These are phyloP conservation scores for Drosophila quadrilineata DNA, from an alignment of 1,140 invertebrate genomes.

Conservation along the genomic window DNA sequence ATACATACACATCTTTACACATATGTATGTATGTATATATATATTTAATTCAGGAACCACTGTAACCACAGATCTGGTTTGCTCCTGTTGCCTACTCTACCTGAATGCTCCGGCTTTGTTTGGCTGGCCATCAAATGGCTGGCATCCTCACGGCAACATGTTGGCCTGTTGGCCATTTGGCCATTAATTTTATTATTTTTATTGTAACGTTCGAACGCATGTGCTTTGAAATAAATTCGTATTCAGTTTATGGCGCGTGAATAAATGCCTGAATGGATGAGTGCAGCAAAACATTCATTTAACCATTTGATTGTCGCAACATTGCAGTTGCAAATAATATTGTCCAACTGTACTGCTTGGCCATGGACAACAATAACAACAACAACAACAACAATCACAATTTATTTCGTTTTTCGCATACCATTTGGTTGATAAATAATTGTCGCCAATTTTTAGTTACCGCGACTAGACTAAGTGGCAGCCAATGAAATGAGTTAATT, in stretches of 20 bases:
- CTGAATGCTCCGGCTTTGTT: conserved; percentile 6
- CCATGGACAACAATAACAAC: too few species aligned
- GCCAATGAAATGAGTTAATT: conserved; percentile 32
- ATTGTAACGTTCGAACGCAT: conserved; percentile 59
- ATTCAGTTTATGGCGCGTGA: conserved; percentile 75
- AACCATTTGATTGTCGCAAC: conserved; percentile 65
- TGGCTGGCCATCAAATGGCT: conserved; percentile 24
- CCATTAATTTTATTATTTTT: conserved; percentile 78
- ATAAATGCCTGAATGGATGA: conserved; percentile 75
- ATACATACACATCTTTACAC: conserved; percentile 36
- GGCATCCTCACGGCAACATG: too few species aligned
- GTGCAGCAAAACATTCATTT: conserved; percentile 77
- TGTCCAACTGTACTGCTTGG: not conserved
- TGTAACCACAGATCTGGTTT: conserved; percentile 30
- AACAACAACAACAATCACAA: too few species aligned
- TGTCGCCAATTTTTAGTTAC: conserved; percentile 41
- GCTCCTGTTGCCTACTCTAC: conserved; percentile 12
- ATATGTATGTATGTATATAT: conserved; percentile 21
- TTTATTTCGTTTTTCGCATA: conserved; percentile 37
- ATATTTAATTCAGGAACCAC: conserved; percentile 42
- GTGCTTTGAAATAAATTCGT: conserved; percentile 70
- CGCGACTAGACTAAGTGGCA: conserved; percentile 45
- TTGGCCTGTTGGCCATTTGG: too few species aligned
- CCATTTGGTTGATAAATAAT: conserved; percentile 42
- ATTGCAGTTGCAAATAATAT: conserved; percentile 38